phyloP scores from a whole-genome alignment of 2,113 vertebrate genomes.

The Rhinogobius similis region DNA sequence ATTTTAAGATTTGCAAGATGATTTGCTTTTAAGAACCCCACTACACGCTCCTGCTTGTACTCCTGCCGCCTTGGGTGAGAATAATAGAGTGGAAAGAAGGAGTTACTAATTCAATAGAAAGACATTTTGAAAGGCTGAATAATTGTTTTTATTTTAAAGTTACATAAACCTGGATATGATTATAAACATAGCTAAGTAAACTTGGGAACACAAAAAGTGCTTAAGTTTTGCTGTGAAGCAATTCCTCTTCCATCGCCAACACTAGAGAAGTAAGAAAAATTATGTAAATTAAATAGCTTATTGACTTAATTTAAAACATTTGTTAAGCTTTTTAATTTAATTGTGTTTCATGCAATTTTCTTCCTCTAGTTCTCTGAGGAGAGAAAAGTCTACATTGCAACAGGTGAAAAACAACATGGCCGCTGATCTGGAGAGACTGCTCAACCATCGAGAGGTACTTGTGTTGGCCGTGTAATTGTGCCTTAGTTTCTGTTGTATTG shows the following conservation, averaged over 20 bases:
- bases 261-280: neutral
- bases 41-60: constrained; percentile 44
- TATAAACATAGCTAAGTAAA: neutral
- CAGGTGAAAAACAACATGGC: constrained; percentile 96
- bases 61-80: constrained; percentile 27
- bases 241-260: neutral
- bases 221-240: neutral
- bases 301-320: neutral
- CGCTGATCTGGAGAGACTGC: constrained; percentile 91
- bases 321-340: too few species aligned
- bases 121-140: neutral
- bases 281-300: neutral
- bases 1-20: constrained; percentile 42
- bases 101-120: neutral
- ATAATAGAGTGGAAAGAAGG: neutral
- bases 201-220: neutral
- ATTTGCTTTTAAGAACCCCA: constrained; percentile 28
- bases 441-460: constrained; percentile 92
- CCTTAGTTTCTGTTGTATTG: neutral
- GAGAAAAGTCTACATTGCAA: constrained; percentile 86
- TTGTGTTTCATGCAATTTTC: neutral
- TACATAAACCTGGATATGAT: neutral
- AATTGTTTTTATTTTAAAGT: constrained; percentile 15
- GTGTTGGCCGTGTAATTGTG: neutral
- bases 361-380: constrained; percentile 84